Evolutionary conservation across 2,797 vertebrate genomes (phyloP).

Genomic region (Pseudopleuronectes americanus): DNA sequence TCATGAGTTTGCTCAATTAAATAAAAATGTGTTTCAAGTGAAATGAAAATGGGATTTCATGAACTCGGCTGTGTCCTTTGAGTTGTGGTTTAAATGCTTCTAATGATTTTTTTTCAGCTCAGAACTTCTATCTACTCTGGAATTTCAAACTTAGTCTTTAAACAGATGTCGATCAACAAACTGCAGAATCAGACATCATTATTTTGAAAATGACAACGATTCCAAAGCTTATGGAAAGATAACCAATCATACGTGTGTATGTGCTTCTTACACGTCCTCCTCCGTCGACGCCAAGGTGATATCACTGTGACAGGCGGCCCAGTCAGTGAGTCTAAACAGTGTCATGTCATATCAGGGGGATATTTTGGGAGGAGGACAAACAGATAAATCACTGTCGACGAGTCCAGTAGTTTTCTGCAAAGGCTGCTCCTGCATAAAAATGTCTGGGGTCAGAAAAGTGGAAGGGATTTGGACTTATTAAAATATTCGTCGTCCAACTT

Average conservation of each 20-base stretch:
- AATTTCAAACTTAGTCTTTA: background rate
- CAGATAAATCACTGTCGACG: slow-evolving; percentile 38
- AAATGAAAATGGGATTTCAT: too few species aligned
- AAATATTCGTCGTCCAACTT: too few species aligned
- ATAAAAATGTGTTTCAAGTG: too few species aligned
- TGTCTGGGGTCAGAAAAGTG: too few species aligned
- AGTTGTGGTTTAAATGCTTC: background rate
- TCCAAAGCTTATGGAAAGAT: background rate
- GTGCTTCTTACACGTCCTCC: background rate
- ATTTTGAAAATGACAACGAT: too few species aligned
- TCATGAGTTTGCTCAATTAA: too few species aligned
- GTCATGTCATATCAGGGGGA: slow-evolving; percentile 45
- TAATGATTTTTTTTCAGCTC: background rate
- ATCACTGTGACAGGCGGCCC: slow-evolving; percentile 35
- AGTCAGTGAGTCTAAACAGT: slow-evolving; percentile 46
- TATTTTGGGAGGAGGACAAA: slow-evolving; percentile 65
- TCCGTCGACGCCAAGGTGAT: slow-evolving; percentile 12
- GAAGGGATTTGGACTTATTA: too few species aligned
- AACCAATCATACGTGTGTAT: background rate
- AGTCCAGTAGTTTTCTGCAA: background rate
- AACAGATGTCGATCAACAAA: too few species aligned
- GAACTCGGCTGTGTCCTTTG: too few species aligned
- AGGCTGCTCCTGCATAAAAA: background rate
- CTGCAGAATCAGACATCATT: too few species aligned
- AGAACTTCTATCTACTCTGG: background rate